Evolutionary conservation across 2,113 vertebrate genomes (phyloP), one percentile per base, ranked within the genome.

Genomic region (Acinonyx jubatus): DNA sequence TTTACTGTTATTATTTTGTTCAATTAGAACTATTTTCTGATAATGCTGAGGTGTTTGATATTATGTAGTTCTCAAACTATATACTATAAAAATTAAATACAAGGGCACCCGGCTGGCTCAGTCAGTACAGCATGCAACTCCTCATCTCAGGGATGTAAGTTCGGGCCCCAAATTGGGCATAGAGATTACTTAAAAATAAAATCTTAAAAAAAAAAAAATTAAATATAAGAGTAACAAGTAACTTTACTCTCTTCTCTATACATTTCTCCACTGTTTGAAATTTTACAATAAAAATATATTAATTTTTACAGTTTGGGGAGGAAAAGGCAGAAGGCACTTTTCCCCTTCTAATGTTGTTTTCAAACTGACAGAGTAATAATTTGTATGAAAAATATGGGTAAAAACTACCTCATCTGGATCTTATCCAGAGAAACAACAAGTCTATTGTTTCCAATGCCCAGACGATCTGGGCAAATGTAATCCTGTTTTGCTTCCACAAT

Each of bases 1-100:
- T 93, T 88, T 90, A 94, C 18, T 48, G 5, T 69, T 66, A 29
- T 31, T 88, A 80, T 52, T 92, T 84, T 96, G 55, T 69, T 95
- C 38, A 91, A 5, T 82, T 92, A 38, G 9, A 96, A 97, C 50
- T 82, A 68, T 29, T 41, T 96, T 90, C 65, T 86, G 41, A 57
- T 36, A 90, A 4, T 48, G 33, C 45, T n/a, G 41, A 78, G 25
- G 4, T 93, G 33, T 86, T 89, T 91, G 69, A 78, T 85, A 89
- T 55, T 38, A 79, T 12, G 8, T 31, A 87, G 33, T 68, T 92
- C 23, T 66, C 61, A 97, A 48, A 38, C 31, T 68, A 92, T 69
- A 78, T 74, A 61, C 41, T 78, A 63, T 38, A 55, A 93, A 95
- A 95, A 93, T 79, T 41, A 90, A 96, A 74, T 63, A 71, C 1